Evolutionary conservation across 2,113 vertebrate genomes (phyloP), one percentile per base, ranked within the genome.

Genomic region (Prochilodus magdalenae): DNA sequence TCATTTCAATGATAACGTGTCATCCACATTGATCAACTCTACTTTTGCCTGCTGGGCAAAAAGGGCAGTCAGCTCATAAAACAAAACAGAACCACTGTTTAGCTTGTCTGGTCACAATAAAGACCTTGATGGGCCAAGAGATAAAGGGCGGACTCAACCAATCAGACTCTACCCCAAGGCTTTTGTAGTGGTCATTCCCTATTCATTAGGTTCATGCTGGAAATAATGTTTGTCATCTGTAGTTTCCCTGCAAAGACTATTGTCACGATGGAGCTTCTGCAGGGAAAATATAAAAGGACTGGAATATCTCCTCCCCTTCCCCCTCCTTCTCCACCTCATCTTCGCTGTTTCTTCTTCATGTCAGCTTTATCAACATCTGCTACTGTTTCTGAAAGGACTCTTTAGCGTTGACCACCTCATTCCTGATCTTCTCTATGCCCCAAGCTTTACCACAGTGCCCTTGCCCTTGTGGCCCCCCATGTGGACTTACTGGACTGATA

Each of bases 381-480:
- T 16, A 71, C 53, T 59, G 16, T 20, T 71, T 22, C 53, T 79
- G 5, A 14, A 60, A 1, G 1, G 0, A 1, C 0, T 59, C 49
- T 2, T 0, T 20, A 0, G 0, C 0, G 15, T 44, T 13, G 29
- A 24, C 3, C 0, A 26, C 1, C 51, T 5, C 51, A 14, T 22
- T 47, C 14, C 1, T 8, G 8, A 15, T 47, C 5, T 11, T 14
- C 26, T 82, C 22, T 47, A 57, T 40, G 47, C 36, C 40, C 26
- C 51, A 16, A 74, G 69, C 22, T 4, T 82, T 16, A 69, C 33
- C 3, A 79, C 75, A 8, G 55, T 18, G 22, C 74, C 82, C 5
- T 8, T 79, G 20, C 73, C 79, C 36, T 73, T 84, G n/a, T 55
- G 5, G 57, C 14, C 57, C 60, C 86, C 47, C 80, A 66, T 22